These are phyloP conservation scores for Craniophora ligustri DNA, from an alignment of 2,888 invertebrate genomes.

Conservation along the genomic window DNA sequence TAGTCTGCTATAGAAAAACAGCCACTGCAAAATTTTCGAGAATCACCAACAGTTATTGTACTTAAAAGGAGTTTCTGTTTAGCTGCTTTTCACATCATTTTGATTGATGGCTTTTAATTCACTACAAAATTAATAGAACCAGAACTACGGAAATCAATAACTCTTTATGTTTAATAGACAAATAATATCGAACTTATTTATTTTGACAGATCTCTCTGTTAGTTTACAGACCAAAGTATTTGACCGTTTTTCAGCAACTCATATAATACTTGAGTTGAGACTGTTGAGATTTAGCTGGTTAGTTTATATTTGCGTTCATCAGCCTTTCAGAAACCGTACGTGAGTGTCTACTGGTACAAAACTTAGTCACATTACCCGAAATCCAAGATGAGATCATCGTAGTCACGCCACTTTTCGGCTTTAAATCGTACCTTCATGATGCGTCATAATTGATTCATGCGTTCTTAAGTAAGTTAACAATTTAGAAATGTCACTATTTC, in stretches of 20 bases:
- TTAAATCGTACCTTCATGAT: conserved; percentile 9
- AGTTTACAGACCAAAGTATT: no score
- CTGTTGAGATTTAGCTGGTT: no score
- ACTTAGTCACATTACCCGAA: conserved; percentile 31
- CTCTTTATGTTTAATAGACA: no score
- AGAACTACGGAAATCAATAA: no score
- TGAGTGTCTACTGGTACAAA: neutral
- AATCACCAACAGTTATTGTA: neutral
- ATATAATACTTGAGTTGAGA: no score
- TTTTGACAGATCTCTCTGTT: no score
- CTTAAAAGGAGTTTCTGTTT: neutral
- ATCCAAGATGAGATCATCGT: conserved; percentile 39
- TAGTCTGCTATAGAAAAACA: conserved; percentile 32
- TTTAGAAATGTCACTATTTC: conserved; percentile 47
- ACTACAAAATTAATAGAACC: no score
- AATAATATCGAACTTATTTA: neutral
- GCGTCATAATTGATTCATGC: conserved; percentile 53
- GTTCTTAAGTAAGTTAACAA: conserved; percentile 34
- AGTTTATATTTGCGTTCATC: no score
- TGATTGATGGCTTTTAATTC: no score
- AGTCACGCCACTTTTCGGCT: conserved; percentile 29
- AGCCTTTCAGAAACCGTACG: no score
- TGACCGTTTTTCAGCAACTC: no score
- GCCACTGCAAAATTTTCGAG: conserved; percentile 15
- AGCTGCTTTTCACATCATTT: no score